phyloP scores from a whole-genome alignment of 1,140 invertebrate genomes.

The Delia radicum region DNA sequence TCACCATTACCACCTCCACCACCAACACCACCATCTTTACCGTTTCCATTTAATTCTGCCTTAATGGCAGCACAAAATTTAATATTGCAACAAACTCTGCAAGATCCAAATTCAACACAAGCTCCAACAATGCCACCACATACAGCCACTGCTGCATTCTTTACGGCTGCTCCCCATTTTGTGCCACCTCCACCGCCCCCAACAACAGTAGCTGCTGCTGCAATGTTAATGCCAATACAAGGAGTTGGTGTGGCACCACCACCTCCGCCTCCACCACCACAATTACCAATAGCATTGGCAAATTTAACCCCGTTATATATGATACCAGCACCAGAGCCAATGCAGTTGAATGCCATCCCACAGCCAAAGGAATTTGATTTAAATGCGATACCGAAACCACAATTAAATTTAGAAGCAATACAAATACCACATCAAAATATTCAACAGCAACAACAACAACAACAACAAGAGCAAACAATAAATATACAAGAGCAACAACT shows the following conservation, averaged over 20 bases:
- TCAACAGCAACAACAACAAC: conserved; percentile 20
- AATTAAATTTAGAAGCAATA: conserved; percentile 43
- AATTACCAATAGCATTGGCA: conserved; percentile 42
- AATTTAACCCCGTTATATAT: conserved; percentile 48
- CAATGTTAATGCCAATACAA: conserved; percentile 32
- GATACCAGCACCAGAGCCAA: conserved; percentile 39
- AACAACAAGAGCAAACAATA: conserved; percentile 16
- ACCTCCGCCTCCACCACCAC: conserved; percentile 47
- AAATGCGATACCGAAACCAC: conserved; percentile 51
- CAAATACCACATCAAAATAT: conserved; percentile 42
- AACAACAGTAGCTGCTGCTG: conserved; percentile 23
- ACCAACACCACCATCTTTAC: conserved; percentile 53
- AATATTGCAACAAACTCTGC: conserved; percentile 39
- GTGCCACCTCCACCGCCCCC: conserved; percentile 25
- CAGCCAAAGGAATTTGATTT: conserved; percentile 52
- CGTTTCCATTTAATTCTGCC: conserved; percentile 54
- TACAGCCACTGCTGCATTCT: not conserved
- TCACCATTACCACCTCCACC: conserved; percentile 45
- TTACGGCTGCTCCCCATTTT: conserved; percentile 25
- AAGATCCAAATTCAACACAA: conserved; percentile 36
- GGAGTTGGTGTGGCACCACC: conserved; percentile 47
- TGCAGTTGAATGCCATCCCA: conserved; percentile 51
- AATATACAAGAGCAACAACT: not conserved
- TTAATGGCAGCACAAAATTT: conserved; percentile 39
- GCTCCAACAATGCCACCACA: conserved; percentile 16